These are phyloP conservation scores for Ariopsis seemanni DNA, from an alignment of 2,113 vertebrate genomes.

Conservation along the genomic window DNA sequence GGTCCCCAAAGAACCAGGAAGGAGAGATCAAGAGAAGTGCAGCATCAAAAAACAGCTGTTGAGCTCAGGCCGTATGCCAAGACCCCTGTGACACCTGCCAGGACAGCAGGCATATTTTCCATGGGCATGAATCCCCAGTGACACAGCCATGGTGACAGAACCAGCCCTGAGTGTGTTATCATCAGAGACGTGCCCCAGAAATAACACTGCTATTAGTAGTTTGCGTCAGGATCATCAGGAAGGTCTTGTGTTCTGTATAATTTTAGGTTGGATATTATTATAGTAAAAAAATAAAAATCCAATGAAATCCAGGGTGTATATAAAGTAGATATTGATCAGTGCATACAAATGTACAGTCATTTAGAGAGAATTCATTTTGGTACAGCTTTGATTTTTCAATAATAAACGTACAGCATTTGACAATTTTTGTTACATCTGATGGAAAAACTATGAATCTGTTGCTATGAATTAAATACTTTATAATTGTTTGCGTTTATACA, in stretches of 20 bases:
- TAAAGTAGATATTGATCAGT: not conserved
- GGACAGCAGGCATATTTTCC: slow-evolving; percentile 49
- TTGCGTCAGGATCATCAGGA: not conserved
- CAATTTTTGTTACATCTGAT: not conserved
- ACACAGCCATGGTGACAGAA: slow-evolving; percentile 47
- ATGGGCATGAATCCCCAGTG: slow-evolving; percentile 42
- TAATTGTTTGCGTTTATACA: no score
- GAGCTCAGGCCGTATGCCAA: slow-evolving; percentile 37
- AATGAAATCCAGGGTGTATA: not conserved
- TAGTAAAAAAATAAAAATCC: not conserved
- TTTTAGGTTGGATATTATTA: not conserved
- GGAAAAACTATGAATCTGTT: not conserved
- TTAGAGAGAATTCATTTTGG: not conserved
- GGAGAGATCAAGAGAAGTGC: not conserved
- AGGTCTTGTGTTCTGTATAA: not conserved
- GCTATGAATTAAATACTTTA: not conserved
- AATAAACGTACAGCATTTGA: not conserved
- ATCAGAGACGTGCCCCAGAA: slow-evolving; percentile 41
- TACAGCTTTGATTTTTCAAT: not conserved
- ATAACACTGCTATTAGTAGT: slow-evolving; percentile 46
- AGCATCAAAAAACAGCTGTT: slow-evolving; percentile 49
- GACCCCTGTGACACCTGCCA: slow-evolving; percentile 48
- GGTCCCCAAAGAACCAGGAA: slow-evolving; percentile 14
- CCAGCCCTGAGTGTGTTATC: slow-evolving; percentile 30
- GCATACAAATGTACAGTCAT: no score